These are phyloP conservation scores for Nomada ruficornis DNA, from an alignment of 2,888 invertebrate species.

Conservation along the genomic window DNA sequence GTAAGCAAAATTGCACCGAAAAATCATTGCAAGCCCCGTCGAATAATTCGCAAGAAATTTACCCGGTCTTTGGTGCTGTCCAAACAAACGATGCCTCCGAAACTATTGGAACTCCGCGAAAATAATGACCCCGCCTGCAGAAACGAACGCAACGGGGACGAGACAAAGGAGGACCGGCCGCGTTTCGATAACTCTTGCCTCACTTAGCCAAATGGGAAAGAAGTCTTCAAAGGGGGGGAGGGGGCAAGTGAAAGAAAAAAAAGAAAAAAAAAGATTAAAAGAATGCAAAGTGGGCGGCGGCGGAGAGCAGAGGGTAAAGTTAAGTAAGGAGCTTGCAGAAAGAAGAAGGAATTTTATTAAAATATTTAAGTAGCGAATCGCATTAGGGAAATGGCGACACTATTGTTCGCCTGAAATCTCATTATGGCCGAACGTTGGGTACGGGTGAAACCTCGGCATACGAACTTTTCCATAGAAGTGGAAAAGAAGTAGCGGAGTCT, in stretches of 20 bases:
- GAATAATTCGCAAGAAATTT: too few relatives aligned
- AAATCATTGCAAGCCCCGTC: too few relatives aligned
- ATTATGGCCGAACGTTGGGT: slow-evolving; percentile 67
- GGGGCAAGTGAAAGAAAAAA: not conserved
- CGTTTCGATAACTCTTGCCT: slow-evolving; percentile 60
- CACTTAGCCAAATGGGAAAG: slow-evolving; percentile 62
- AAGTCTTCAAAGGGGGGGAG: slow-evolving; percentile 39
- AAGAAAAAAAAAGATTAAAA: slow-evolving; percentile 50
- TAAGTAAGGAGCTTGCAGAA: slow-evolving; percentile 68
- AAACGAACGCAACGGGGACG: slow-evolving; percentile 6
- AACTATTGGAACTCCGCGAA: not conserved
- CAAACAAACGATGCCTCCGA: not conserved
- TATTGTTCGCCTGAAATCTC: slow-evolving; percentile 78
- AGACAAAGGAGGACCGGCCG: slow-evolving; percentile 39
- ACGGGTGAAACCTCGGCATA: slow-evolving; percentile 63
- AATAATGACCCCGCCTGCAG: not conserved
- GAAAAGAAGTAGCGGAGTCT: slow-evolving; percentile 52
- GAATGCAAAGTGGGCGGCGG: slow-evolving; percentile 61
- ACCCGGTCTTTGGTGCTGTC: not conserved
- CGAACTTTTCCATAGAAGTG: slow-evolving; percentile 70
- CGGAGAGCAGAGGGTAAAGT: slow-evolving; percentile 55
- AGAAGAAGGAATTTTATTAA: slow-evolving; percentile 77
- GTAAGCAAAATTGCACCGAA: too few relatives aligned
- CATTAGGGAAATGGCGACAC: slow-evolving; percentile 78
- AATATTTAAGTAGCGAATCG: slow-evolving; percentile 79